Evolutionary conservation across 2,888 invertebrate species (phyloP).

Genomic region (Limnephilus auricula): DNA sequence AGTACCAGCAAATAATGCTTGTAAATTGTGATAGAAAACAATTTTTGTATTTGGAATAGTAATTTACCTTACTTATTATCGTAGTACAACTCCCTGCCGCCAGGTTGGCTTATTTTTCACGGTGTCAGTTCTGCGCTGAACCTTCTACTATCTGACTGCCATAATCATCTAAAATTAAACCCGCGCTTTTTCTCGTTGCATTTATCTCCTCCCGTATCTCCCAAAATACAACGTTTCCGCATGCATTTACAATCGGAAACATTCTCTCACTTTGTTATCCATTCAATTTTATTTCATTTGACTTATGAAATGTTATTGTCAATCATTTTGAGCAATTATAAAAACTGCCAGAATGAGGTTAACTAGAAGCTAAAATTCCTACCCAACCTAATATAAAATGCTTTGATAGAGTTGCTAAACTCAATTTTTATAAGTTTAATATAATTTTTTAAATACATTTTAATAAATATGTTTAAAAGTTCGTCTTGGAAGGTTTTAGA

Average conservation of each 20-base stretch:
- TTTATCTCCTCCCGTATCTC: conserved; percentile 7
- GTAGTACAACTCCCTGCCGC: background rate
- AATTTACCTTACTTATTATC: background rate
- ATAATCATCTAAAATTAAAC: conserved; percentile 38
- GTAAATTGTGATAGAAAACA: background rate
- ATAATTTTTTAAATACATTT: background rate
- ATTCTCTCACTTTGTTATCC: background rate
- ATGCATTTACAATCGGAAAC: background rate
- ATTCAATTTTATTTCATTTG: background rate
- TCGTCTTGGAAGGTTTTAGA: background rate
- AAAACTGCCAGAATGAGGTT: conserved; percentile 3
- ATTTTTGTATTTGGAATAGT: background rate
- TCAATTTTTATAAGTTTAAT: background rate
- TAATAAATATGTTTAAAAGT: background rate
- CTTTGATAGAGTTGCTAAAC: background rate
- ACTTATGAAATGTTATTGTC: background rate
- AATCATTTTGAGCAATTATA: conserved; percentile 22
- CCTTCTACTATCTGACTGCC: background rate
- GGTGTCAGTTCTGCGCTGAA: background rate
- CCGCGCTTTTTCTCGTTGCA: conserved; percentile 36
- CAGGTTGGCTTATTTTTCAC: background rate
- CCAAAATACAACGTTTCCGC: conserved; percentile 1
- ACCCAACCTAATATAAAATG: background rate
- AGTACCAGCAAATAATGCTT: background rate
- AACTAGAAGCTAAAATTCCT: background rate